Conservation (phyloP, 2,888 invertebrate species). For the Drosophila picticornis region DNA sequence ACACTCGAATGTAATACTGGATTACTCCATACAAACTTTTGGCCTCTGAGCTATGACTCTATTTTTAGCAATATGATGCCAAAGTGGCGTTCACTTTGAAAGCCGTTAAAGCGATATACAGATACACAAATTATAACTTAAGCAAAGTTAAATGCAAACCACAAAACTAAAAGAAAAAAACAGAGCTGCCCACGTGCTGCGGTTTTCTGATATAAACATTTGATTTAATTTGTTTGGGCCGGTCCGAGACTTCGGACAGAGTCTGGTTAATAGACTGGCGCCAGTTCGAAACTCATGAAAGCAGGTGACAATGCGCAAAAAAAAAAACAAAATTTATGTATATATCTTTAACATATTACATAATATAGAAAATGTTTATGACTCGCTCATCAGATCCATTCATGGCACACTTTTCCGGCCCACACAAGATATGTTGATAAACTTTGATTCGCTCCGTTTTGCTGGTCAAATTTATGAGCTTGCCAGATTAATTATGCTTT, state of each 20-base stretch:
- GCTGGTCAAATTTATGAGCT: slow-evolving; percentile 30
- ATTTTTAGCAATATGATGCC: slow-evolving; percentile 79
- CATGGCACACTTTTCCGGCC: slow-evolving; percentile 67
- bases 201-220: slow-evolving; percentile 54
- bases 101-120: slow-evolving; percentile 68
- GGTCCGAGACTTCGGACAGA: slow-evolving; percentile 39
- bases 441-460: slow-evolving; percentile 7
- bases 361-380: neutral
- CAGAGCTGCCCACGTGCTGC: slow-evolving; percentile 53
- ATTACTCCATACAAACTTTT: slow-evolving; percentile 16
- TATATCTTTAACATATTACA: slow-evolving; percentile 1
- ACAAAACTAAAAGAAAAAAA: slow-evolving; percentile 39
- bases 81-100: slow-evolving; percentile 65
- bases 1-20: slow-evolving; percentile 21
- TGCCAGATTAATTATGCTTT: slow-evolving; percentile 30
- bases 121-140: slow-evolving; percentile 77
- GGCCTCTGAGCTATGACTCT: slow-evolving; percentile 65
- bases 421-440: slow-evolving; percentile 65
- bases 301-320: slow-evolving; percentile 64
- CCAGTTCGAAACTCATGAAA: slow-evolving; percentile 50
- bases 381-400: slow-evolving; percentile 40
- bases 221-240: slow-evolving; percentile 61
- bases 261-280: slow-evolving; percentile 61
- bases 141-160: slow-evolving; percentile 65
- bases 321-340: slow-evolving; percentile 6